These are phyloP conservation scores for Glossophaga mutica DNA, from an alignment of 2,797 vertebrate species.

Conservation along the genomic window DNA sequence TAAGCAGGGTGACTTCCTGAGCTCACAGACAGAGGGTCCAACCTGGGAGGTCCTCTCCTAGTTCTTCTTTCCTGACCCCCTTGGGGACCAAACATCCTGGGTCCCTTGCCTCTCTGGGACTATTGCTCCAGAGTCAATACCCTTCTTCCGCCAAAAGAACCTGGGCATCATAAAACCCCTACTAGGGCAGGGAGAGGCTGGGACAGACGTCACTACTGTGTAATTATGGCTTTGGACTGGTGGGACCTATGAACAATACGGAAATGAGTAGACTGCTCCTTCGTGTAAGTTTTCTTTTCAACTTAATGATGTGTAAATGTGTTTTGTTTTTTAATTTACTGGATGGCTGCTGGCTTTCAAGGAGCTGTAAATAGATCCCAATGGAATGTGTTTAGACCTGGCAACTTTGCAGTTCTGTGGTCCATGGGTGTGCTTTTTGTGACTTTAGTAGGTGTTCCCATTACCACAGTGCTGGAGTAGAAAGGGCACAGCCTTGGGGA, in stretches of 20 bases:
- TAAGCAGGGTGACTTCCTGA: no score
- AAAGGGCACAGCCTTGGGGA: not conserved
- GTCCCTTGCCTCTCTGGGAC: not conserved
- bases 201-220: not conserved
- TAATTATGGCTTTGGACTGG: not conserved
- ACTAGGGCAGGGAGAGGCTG: not conserved
- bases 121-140: not conserved
- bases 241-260: not conserved
- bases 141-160: not conserved
- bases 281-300: constrained; percentile 23
- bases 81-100: not conserved
- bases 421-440: no score
- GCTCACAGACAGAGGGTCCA: not conserved
- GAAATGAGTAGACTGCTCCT: not conserved
- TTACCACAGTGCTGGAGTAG: not conserved
- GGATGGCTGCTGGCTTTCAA: constrained; percentile 24
- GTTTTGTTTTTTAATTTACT: constrained; percentile 31
- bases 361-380: not conserved
- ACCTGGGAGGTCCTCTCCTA: fast-evolving
- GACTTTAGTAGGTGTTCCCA: not conserved
- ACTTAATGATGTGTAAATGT: not conserved
- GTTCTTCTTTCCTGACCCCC: not conserved
- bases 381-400: not conserved
- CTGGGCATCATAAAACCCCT: not conserved
- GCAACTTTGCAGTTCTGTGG: not conserved